Base-by-base conservation (phyloP, 2,888 invertebrate genomes). In the Itoplectis maculator region DNA sequence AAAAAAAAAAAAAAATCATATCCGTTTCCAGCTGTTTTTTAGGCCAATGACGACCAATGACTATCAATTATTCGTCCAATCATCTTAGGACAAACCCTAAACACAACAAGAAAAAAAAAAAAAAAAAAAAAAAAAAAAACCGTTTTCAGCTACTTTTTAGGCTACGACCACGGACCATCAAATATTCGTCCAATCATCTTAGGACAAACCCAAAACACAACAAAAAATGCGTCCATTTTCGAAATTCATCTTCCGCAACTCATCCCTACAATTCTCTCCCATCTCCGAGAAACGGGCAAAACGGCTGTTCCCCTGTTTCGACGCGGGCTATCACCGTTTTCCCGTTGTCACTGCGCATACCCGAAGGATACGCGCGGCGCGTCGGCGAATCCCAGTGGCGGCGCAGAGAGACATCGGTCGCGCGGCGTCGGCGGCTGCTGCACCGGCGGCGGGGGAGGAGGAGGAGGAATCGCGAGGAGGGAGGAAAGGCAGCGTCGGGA, bases 281-380 rank as follows among this genome's bases (percentile, higher is more conserved):
- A 51, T 51, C 29, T 56, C 51, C n/a, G n/a, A n/a, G n/a, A n/a
- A n/a, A n/a, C n/a, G n/a, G n/a, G n/a, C n/a, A 11, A 1, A 11
- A 1, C 6, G 20, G n/a, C n/a, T 15, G 13, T 42, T 20, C 18
- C 29, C 11, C 49, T 23, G 63, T 70, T 78, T 68, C 83, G 85
- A 82, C 86, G 86, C 85, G 85, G 86, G 85, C 81, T 85, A 82
- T 72, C 75, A 59, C 56, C 3, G 18, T 35, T 70, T 84, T 84
- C 9, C 13, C 56, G 76, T 47, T 59, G 59, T 77, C 66, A 74
- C 83, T 84, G 86, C 86, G 86, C 86, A 86, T n/a, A n/a, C n/a
- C n/a, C 80, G 83, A 78, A 56, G 80, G 72, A 61, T 13, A 66
- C 54, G 35, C 40, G n/a, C 54, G 42, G 29, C 15, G 49, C 66